Percentiles rank a stretch among this genome's conserved stretches.
Conservation (phyloP, 2,797 vertebrate species). For the Decapterus maruadsi region DNA sequence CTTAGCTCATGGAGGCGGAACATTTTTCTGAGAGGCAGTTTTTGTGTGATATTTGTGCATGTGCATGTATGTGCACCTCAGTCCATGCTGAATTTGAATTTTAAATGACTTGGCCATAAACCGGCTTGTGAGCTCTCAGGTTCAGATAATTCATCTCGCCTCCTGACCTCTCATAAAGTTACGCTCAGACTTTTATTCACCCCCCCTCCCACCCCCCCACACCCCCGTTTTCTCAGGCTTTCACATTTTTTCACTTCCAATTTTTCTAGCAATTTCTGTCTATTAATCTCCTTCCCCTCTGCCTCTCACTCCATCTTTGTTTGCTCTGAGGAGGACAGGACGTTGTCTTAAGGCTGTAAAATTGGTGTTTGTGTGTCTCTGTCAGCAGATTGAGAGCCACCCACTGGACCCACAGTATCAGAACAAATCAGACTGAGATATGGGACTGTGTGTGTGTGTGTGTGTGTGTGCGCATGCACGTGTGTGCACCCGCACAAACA, state of each 20-base stretch:
- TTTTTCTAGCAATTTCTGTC: slow-evolving; percentile 54
- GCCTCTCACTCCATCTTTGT: slow-evolving; percentile 69
- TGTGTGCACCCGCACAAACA: slow-evolving; percentile 20
- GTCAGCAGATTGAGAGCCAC: slow-evolving; percentile 82
- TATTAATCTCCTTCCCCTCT: slow-evolving; percentile 64
- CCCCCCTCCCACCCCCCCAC: slow-evolving; percentile 26
- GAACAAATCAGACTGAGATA: slow-evolving; percentile 84
- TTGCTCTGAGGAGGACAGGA: slow-evolving; percentile 76
- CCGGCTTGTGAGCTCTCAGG: slow-evolving; percentile 3
- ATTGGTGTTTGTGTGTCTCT: slow-evolving; percentile 79
- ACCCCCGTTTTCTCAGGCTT: slow-evolving; percentile 39
- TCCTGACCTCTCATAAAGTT: slow-evolving; percentile 31
- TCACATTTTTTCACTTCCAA: slow-evolving; percentile 51
- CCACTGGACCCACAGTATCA: slow-evolving; percentile 80
- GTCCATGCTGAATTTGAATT: slow-evolving; percentile 9
- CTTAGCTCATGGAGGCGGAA: slow-evolving; percentile 22
- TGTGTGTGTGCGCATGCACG: no score
- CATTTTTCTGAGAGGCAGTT: slow-evolving; percentile 25
- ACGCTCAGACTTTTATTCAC: slow-evolving; percentile 30
- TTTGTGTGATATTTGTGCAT: slow-evolving; percentile 5
- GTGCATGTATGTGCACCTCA: background rate
- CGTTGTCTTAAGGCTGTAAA: slow-evolving; percentile 78
- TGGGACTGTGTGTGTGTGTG: slow-evolving; percentile 50
- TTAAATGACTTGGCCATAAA: slow-evolving; percentile 17
- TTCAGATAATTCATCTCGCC: slow-evolving; percentile 28